Percentiles rank a stretch among this genome's conserved stretches.
Conservation (phyloP, 1,140 invertebrate species). For the Cecropterus lyciades region DNA sequence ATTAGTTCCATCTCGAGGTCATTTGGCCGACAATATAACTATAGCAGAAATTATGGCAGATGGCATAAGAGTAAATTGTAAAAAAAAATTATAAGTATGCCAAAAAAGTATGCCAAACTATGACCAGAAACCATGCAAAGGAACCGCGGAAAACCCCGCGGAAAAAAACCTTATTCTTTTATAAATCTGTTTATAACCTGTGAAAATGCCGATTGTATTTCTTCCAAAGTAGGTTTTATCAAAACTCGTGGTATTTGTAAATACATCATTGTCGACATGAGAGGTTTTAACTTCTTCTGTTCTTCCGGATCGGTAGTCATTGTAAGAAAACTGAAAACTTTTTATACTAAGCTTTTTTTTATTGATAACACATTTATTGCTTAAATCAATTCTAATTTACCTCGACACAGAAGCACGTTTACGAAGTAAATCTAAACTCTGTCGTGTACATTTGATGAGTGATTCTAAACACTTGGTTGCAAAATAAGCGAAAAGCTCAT, state of each 20-base stretch:
- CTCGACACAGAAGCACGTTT: constrained; percentile 85
- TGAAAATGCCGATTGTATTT: constrained; percentile 89
- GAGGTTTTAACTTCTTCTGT: constrained; percentile 76
- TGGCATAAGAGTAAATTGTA: too few relatives aligned
- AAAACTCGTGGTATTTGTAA: constrained; percentile 87
- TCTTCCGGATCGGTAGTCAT: constrained; percentile 71
- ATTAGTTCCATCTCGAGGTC: too few relatives aligned
- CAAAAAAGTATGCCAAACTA: too few relatives aligned
- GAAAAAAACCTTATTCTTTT: too few relatives aligned
- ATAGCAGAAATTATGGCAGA: too few relatives aligned
- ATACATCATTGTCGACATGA: constrained; percentile 86
- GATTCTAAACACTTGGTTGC: constrained; percentile 89
- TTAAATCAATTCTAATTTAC: too few relatives aligned
- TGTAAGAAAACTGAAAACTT: constrained; percentile 68
- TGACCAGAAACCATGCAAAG: too few relatives aligned
- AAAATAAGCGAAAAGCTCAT: constrained; percentile 90
- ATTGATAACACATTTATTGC: too few relatives aligned
- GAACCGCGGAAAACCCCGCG: too few relatives aligned
- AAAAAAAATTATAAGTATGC: too few relatives aligned
- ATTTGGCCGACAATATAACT: too few relatives aligned
- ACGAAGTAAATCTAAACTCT: constrained; percentile 88
- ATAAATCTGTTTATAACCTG: constrained; percentile 72
- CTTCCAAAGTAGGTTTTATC: constrained; percentile 87
- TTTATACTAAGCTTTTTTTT: too few relatives aligned
- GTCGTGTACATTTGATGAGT: constrained; percentile 88